Base-by-base conservation (phyloP, 2,113 vertebrate genomes). In the Myotis yumanensis region DNA sequence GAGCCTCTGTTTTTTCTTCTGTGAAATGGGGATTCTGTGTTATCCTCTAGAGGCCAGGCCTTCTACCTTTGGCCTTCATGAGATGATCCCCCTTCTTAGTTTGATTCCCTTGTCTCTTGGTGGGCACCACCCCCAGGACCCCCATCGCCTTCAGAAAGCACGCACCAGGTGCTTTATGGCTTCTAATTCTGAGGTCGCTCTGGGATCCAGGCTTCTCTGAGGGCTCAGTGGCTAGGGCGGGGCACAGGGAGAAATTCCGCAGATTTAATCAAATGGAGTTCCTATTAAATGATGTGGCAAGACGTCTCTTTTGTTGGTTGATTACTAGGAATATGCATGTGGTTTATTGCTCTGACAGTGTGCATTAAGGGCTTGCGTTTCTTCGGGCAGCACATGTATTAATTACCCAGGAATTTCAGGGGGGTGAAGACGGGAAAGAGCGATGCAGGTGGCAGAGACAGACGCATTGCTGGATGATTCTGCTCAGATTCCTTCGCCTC, bases 401-500 rank as follows among this genome's bases (percentile, higher is more conserved):
- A 9, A 0, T 46, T 22, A 9, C 86, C 30, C 0, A 7, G 52
- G 68, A 12, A 4, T 54, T n/a, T 40, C 23, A 5, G 1, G 3
- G 3, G 43, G 35, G 48, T 2, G 7, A 54, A 62, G 48, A 9
- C 3, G 0, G 37, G 80, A n/a, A 35, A 23, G 30, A 16, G n/a
- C 4, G 79, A 32, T 1, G 3, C 12, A 7, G 54, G 20, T 3
- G 0, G 32, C n/a, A 12, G 5, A 3, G 57, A 64, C 11, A 0
- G 0, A 3, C 0, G 0, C 0, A 0, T 5, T 1, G 1, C 72
- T 14, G 22, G 43, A 4, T 16, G n/a, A 4, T 3, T 46, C 69
- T 7, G 0, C 52, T 4, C 5, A 0, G 18, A 4, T 15, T 7
- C 22, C 0, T 17, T 2, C 1, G 32, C n/a, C 75, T 46, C 87